These are phyloP conservation scores for Zoroaster sp. DNA, from an alignment of 53 echinoderm and acorn worm genomes.

Conservation along the genomic window DNA sequence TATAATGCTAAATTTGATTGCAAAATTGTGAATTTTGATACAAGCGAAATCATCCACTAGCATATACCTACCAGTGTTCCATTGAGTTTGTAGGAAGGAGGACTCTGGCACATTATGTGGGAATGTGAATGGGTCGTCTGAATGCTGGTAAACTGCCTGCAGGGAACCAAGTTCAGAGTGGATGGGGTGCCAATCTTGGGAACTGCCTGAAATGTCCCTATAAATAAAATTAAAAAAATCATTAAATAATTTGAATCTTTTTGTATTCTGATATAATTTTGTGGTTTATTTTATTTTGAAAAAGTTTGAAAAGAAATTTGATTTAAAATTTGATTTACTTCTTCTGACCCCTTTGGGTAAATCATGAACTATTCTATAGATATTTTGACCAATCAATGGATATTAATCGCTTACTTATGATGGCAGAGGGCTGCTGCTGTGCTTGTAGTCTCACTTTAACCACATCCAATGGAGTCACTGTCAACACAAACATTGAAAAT, in stretches of 20 bases:
- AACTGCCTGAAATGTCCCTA: conserved; percentile 24
- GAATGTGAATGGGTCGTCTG: conserved; percentile 35
- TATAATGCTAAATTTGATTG: neutral
- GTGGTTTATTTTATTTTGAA: too few species aligned
- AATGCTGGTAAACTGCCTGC: conserved; percentile 19
- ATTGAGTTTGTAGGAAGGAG: conserved; percentile 4
- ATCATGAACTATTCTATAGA: neutral
- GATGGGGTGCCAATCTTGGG: neutral
- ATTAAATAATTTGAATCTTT: neutral
- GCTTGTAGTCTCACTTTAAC: conserved; percentile 70
- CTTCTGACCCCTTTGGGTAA: too few species aligned
- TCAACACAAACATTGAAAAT: neutral
- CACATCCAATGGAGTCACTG: conserved; percentile 78
- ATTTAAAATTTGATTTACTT: too few species aligned
- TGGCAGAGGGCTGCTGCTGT: conserved; percentile 18
- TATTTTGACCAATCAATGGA: too few species aligned
- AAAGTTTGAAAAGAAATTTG: too few species aligned
- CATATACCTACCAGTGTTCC: conserved; percentile 58
- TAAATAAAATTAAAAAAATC: neutral
- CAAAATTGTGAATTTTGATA: too few species aligned
- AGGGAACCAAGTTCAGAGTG: conserved; percentile 28
- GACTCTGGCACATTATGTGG: neutral
- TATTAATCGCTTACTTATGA: conserved; percentile 37
- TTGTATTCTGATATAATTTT: neutral
- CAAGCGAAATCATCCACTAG: too few species aligned